These are phyloP conservation scores for Caradrina kadenii DNA, from an alignment of 2,888 invertebrate species.

Conservation along the genomic window DNA sequence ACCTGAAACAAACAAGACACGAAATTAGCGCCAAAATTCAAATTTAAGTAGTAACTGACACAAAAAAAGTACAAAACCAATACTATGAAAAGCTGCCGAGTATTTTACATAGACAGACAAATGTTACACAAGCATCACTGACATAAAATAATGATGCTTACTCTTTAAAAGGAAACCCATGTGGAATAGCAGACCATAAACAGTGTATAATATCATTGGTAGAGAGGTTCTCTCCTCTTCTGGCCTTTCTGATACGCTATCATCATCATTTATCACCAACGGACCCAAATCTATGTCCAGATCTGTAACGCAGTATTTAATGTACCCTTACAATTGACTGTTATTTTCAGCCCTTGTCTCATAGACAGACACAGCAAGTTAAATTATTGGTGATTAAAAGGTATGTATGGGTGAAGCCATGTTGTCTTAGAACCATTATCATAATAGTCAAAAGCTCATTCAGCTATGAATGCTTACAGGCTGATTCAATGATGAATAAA, in stretches of 20 bases:
- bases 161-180: conserved; percentile 87
- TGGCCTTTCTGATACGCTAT: conserved; percentile 75
- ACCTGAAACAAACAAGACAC: conserved; percentile 75
- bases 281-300: conserved; percentile 85
- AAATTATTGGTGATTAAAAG: conserved; percentile 10
- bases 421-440: conserved; percentile 3
- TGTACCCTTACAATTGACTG: conserved; percentile 17
- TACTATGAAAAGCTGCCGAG: conserved; percentile 24
- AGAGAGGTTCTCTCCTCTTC: conserved; percentile 80
- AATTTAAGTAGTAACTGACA: conserved; percentile 20
- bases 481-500: conserved; percentile 2
- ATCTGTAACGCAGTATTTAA: conserved; percentile 82
- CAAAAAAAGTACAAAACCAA: conserved; percentile 39
- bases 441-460: conserved; percentile 7
- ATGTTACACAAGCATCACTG: conserved; percentile 66
- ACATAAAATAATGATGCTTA: conserved; percentile 83
- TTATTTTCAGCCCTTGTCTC: conserved; percentile 17
- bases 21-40: conserved; percentile 5
- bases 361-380: conserved; percentile 23
- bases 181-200: conserved; percentile 88
- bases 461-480: background rate
- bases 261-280: conserved; percentile 82
- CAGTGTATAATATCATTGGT: conserved; percentile 86
- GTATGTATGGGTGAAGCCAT: conserved; percentile 13
- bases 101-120: conserved; percentile 37